Conservation (phyloP, 2,797 vertebrate genomes). For the Myripristis murdjan region DNA sequence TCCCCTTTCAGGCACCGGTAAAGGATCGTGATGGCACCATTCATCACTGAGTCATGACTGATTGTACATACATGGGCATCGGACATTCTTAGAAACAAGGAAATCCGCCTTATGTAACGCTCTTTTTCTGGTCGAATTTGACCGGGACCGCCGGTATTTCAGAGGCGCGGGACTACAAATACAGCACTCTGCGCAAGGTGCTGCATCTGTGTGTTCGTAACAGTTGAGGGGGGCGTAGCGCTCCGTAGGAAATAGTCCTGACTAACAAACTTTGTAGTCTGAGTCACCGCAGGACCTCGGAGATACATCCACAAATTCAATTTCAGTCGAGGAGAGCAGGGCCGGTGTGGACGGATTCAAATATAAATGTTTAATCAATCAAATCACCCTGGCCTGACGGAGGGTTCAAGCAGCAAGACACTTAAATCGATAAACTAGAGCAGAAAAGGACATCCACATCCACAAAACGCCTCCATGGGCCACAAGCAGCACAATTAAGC, state of each 20-base stretch:
- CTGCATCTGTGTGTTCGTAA: background rate
- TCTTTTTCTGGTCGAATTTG: conserved; percentile 15
- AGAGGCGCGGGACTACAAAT: conserved; percentile 12
- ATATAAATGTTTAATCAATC: conserved; percentile 21
- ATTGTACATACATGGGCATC: conserved; percentile 61
- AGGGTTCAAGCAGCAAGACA: background rate
- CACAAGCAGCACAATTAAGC: background rate
- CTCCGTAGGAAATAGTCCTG: background rate
- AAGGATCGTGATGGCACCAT: conserved; percentile 49
- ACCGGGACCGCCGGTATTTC: conserved; percentile 24
- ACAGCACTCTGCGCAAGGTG: background rate
- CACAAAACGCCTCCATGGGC: background rate
- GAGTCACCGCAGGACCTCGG: background rate
- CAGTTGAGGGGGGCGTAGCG: background rate
- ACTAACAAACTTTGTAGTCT: background rate
- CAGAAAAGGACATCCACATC: background rate
- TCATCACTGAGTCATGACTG: conserved; percentile 64
- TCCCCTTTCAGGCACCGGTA: conserved; percentile 54
- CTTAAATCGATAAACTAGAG: conserved; percentile 20
- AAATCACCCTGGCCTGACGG: conserved; percentile 13
- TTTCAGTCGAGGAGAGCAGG: conserved; percentile 10
- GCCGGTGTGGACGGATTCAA: background rate
- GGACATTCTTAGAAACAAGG: conserved; percentile 23
- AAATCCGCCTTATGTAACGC: conserved; percentile 55
- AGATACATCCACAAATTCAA: conserved; percentile 12